Conservation (phyloP, 2,113 vertebrate genomes). For the Callospermophilus lateralis region DNA sequence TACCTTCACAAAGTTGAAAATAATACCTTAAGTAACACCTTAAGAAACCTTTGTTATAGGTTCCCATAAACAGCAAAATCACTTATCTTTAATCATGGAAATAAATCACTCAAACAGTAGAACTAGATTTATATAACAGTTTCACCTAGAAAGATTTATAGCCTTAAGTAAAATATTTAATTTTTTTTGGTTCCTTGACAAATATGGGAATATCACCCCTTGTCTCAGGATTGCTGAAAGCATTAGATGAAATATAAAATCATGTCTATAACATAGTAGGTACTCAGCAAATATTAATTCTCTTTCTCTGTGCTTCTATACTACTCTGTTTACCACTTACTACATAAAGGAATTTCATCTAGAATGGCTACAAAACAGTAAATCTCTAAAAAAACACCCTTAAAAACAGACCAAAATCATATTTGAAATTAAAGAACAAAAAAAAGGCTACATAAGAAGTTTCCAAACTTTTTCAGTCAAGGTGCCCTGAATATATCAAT, state of each 20-base stretch:
- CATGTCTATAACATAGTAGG: not conserved
- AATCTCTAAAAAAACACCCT: not conserved
- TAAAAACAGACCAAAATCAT: not conserved
- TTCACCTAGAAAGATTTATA: not conserved
- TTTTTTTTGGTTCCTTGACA: not conserved
- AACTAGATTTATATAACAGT: conserved; percentile 45
- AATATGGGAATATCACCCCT: not conserved
- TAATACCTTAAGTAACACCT: not conserved
- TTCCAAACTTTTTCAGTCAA: conserved; percentile 2
- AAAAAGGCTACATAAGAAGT: not conserved
- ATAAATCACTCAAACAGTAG: not conserved
- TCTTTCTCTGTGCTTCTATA: not conserved
- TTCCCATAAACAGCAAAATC: conserved; percentile 12
- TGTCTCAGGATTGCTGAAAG: not conserved
- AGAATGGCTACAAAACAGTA: not conserved
- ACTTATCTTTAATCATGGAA: not conserved
- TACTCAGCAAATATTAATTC: not conserved
- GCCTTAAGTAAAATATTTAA: conserved; percentile 30
- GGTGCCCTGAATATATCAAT: not conserved
- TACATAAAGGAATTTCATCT: too few species aligned
- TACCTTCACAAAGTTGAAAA: not conserved
- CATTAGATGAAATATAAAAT: not conserved
- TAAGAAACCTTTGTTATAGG: not conserved
- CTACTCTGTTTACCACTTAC: not conserved
- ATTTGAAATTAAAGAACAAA: not conserved